Base-by-base conservation (phyloP, 2,797 vertebrate species). In the Hoplostethus mediterraneus region DNA sequence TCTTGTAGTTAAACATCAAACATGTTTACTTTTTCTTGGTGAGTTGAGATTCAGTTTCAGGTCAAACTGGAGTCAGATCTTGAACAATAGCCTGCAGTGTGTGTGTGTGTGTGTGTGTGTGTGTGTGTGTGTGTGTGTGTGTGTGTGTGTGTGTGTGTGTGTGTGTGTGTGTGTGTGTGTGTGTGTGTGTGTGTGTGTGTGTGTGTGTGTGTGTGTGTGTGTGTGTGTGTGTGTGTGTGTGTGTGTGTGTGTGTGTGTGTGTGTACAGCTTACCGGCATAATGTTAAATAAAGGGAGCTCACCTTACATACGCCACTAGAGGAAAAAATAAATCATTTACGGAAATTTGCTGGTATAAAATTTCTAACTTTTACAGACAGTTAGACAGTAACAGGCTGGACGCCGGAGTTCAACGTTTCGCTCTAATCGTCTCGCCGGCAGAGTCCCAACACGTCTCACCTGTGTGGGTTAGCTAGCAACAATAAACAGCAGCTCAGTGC, bases 401-500 rank as follows among this genome's bases (percentile, higher is more conserved):
- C 40, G 12, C 10, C 2, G 10, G 2, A 1, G 38, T 10, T 12
- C 40, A 42, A 3, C 14, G 30, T 53, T 53, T 10, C 30, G 11
- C 10, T 30, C 10, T 58, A 4, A 17, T 38, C n/a, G 30, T 3
- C 38, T 6, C 21, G 3, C 38, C 40, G 5, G 16, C 5, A n/a
- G n/a, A 8, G 30, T 48, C 4, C 17, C 47, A 28, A 17, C 47
- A 12, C 13, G 16, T 12, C 61, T 44, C 13, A 16, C 51, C 51
- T n/a, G 30, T 36, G 10, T 21, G 63, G 16, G 33, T 75, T 14
- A 57, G 48, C 51, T 56, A 28, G 30, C 52, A 25, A 53, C 36
- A 57, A 53, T 75, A 86, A 80, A 87, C 80, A 72, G 48, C 9
- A 65, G 74, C 65, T 21, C 21, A 67, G 52, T 63, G 78, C 21